These are phyloP conservation scores for Rhagoletis pomonella DNA, from an alignment of 1,140 invertebrate species.

Conservation along the genomic window DNA sequence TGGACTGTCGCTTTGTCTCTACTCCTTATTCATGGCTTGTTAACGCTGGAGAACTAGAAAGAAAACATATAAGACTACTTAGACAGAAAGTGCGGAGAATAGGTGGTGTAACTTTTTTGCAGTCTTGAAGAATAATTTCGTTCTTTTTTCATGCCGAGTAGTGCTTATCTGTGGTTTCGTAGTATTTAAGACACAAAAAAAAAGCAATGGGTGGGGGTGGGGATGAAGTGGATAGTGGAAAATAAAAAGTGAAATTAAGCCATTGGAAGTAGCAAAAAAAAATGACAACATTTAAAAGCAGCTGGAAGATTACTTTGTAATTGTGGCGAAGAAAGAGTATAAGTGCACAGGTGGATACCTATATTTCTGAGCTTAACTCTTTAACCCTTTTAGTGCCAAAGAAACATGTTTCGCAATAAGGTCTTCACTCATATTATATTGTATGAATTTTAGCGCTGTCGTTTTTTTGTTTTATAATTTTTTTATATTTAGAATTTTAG, in stretches of 20 bases:
- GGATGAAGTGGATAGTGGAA: neutral
- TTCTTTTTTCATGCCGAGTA: neutral
- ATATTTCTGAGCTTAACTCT: neutral
- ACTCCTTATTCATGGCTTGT: conserved; percentile 21
- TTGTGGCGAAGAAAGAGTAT: neutral
- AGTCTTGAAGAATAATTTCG: conserved; percentile 19
- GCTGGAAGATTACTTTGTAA: neutral
- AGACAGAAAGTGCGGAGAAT: neutral
- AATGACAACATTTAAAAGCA: neutral
- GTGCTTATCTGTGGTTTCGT: neutral
- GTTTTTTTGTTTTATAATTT: no score
- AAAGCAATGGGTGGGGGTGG: neutral
- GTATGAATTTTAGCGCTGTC: no score
- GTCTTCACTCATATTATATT: no score
- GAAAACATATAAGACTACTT: neutral
- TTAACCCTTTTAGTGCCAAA: no score
- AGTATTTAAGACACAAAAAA: no score
- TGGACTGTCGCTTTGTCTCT: conserved; percentile 39
- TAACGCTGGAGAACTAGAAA: neutral
- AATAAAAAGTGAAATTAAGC: conserved; percentile 36
- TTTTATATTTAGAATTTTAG: no score
- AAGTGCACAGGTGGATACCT: neutral
- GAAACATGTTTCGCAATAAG: no score
- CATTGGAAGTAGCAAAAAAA: neutral
- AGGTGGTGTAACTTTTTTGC: neutral